Percentiles rank a stretch among this genome's conserved stretches.
These are phyloP conservation scores for Oreochromis mossambicus DNA, from an alignment of 2,797 vertebrate species.

Conservation along the genomic window DNA sequence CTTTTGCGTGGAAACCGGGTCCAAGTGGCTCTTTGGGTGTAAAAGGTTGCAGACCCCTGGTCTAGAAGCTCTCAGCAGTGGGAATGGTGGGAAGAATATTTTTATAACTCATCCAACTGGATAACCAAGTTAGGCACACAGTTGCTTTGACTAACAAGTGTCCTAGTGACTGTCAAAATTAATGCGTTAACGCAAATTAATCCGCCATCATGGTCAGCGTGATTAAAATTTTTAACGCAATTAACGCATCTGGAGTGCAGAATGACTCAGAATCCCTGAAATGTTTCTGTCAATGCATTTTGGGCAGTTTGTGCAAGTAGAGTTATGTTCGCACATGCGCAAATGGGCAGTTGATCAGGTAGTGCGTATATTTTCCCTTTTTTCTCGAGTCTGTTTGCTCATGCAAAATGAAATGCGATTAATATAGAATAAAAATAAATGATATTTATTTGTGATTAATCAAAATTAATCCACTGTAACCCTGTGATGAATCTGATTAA, in stretches of 20 bases:
- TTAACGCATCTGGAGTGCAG: neutral
- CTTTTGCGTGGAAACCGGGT: no score
- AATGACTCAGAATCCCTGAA: no score
- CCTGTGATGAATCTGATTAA: neutral
- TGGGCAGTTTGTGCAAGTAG: no score
- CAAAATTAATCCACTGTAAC: neutral
- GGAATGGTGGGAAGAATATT: neutral
- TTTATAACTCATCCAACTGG: neutral
- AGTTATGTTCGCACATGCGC: no score
- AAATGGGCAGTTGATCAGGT: neutral
- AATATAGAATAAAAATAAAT: neutral
- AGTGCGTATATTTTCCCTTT: neutral
- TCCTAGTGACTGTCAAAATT: no score
- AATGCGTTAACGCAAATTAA: no score
- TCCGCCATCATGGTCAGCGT: neutral
- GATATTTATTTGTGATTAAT: neutral
- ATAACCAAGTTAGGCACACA: neutral
- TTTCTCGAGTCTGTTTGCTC: neutral
- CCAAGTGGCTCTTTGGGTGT: no score
- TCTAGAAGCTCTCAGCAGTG: neutral
- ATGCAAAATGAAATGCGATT: neutral
- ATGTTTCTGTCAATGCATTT: no score
- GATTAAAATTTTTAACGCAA: fast-evolving
- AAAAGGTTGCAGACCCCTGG: no score
- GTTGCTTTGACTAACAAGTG: neutral